These are phyloP conservation scores for Rachycentron canadum DNA, from an alignment of 2,797 vertebrate genomes.

Conservation along the genomic window DNA sequence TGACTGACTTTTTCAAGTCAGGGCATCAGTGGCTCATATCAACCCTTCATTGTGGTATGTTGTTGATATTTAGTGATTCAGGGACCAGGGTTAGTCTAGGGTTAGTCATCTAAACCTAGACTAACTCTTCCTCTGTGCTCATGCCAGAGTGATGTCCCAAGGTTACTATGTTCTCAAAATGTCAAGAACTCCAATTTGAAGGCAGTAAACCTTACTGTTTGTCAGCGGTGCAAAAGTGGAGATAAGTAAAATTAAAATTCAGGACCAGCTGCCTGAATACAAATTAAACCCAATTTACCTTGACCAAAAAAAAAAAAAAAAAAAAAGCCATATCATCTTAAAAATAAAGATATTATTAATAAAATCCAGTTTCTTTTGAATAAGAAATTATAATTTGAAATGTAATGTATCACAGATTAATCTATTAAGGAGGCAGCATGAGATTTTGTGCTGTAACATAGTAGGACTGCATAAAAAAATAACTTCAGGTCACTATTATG, in stretches of 20 bases:
- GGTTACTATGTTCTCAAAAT: constrained; percentile 21
- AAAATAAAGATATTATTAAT: constrained; percentile 14
- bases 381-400: not conserved
- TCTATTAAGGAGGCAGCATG: constrained; percentile 21
- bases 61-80: not conserved
- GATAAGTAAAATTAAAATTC: constrained; percentile 7
- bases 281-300: constrained; percentile 27
- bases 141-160: not conserved
- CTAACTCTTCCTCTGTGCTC: not conserved
- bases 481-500: not conserved
- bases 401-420: constrained; percentile 20
- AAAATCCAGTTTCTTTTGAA: constrained; percentile 2
- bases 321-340: constrained; percentile 10
- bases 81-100: not conserved
- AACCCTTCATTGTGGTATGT: not conserved
- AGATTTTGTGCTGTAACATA: constrained; percentile 6
- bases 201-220: constrained; percentile 25
- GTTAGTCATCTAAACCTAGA: not conserved
- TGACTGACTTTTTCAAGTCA: not conserved
- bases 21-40: not conserved
- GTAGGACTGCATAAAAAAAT: not conserved
- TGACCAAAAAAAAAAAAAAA: constrained; percentile 8
- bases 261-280: not conserved
- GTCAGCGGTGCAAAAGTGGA: constrained; percentile 10
- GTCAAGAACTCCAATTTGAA: constrained; percentile 29